Percentiles rank a stretch among this genome's conserved stretches.
Conservation (phyloP, 2,797 vertebrate species). For the Tragopan temminckii region DNA sequence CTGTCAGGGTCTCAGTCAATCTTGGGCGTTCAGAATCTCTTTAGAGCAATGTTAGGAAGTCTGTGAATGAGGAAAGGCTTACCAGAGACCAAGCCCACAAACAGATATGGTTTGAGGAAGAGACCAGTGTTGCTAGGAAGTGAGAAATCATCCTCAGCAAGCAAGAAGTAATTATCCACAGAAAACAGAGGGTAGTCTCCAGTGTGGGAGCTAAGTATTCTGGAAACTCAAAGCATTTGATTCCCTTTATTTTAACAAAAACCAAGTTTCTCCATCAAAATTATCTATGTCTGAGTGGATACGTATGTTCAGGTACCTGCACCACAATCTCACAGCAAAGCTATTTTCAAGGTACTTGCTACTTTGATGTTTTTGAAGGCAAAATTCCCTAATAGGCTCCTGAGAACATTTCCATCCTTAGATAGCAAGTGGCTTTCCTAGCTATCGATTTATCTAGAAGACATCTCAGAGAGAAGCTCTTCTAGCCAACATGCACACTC, state of each 20-base stretch:
- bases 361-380: background rate
- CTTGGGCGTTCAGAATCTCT: background rate
- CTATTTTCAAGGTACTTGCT: background rate
- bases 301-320: background rate
- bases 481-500: background rate
- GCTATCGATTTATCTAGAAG: background rate
- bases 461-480: background rate
- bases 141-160: constrained; percentile 35
- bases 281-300: background rate
- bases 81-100: constrained; percentile 2
- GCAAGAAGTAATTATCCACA: background rate
- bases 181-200: background rate
- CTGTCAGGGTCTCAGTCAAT: background rate
- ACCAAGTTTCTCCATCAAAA: background rate
- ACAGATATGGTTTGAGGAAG: constrained; percentile 53
- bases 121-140: constrained; percentile 13
- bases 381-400: background rate
- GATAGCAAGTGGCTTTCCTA: background rate
- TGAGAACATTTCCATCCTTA: rapidly evolving
- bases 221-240: background rate
- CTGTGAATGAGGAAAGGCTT: background rate
- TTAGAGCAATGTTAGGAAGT: background rate
- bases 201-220: background rate
- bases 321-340: background rate
- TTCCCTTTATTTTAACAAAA: background rate